Percentiles rank a stretch among this genome's conserved stretches.
Conservation (phyloP, 1,140 invertebrate species). For the Diabrotica undecimpunctata region DNA sequence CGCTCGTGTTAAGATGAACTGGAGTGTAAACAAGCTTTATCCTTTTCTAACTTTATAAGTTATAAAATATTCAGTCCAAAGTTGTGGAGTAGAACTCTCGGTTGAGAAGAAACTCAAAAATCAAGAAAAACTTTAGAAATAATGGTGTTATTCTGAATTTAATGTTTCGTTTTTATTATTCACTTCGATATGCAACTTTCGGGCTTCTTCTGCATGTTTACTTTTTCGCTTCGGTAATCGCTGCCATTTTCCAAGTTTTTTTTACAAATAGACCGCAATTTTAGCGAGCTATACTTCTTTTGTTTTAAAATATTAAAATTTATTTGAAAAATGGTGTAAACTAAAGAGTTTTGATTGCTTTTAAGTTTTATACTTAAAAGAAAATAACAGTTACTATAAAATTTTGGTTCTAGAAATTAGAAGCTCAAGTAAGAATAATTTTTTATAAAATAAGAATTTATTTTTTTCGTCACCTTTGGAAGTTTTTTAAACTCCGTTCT, state of each 20-base stretch:
- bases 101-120: constrained; percentile 22
- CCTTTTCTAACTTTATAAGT: constrained; percentile 22
- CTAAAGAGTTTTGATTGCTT: no score
- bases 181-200: neutral
- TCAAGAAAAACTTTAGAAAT: constrained; percentile 29
- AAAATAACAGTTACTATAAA: no score
- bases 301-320: no score
- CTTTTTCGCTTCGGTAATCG: neutral
- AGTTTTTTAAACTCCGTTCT: no score
- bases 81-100: constrained; percentile 25
- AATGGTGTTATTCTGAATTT: constrained; percentile 32
- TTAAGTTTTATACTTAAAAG: no score
- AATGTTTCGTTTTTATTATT: constrained; percentile 26
- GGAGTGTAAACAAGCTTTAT: constrained; percentile 24
- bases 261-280: no score
- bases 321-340: no score
- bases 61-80: constrained; percentile 36
- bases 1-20: constrained; percentile 15
- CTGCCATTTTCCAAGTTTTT: neutral
- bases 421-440: no score
- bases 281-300: no score
- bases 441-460: no score
- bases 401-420: no score
- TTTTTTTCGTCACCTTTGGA: no score
- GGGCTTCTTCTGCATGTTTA: neutral